phyloP scores from a whole-genome alignment of 2,797 vertebrate genomes.

The Hydrophis major region DNA sequence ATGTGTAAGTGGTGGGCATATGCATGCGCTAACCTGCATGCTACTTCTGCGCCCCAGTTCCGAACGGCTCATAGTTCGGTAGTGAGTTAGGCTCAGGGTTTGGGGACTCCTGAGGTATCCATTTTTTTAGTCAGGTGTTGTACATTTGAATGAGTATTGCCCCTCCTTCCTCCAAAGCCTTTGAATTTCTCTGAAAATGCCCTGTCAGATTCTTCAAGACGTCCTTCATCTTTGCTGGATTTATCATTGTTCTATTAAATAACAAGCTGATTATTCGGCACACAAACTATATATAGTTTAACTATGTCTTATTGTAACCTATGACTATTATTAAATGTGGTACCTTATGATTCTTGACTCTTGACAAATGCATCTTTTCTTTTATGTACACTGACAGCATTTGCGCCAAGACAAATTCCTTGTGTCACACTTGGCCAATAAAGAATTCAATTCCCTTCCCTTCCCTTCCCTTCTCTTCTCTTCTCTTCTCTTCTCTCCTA shows the following conservation, averaged over 20 bases:
- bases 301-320: not conserved
- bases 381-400: no score
- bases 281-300: not conserved
- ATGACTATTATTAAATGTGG: no score
- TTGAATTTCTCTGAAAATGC: not conserved
- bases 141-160: not conserved
- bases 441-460: no score
- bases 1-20: not conserved
- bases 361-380: no score
- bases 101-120: not conserved
- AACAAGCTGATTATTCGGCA: not conserved
- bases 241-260: not conserved
- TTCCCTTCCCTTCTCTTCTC: no score
- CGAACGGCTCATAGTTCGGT: rapidly evolving
- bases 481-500: no score
- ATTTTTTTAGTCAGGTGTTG: not conserved
- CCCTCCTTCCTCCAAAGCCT: not conserved
- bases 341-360: no score
- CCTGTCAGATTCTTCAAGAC: not conserved
- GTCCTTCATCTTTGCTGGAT: not conserved
- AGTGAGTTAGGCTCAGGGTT: not conserved
- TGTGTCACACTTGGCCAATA: no score
- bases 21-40: not conserved
- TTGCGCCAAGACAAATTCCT: no score
- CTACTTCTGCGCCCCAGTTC: not conserved